Evolutionary conservation across 2,888 invertebrate genomes (phyloP).

Genomic region (Eupsilia transversa): DNA sequence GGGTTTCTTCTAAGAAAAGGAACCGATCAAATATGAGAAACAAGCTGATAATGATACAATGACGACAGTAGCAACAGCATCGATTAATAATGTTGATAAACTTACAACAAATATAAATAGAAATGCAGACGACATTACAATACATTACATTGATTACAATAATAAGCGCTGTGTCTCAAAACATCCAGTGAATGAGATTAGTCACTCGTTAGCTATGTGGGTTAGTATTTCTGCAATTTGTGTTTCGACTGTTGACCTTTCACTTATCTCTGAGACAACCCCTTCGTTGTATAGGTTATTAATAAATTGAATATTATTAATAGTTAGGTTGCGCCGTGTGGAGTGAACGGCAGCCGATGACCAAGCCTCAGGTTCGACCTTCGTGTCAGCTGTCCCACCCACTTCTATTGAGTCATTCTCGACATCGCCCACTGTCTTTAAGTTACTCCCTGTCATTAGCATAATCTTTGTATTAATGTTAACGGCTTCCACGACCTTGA

Average conservation of each 20-base stretch:
- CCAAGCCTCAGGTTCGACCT: constrained; percentile 80
- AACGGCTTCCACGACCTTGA: constrained; percentile 82
- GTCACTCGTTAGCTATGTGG: constrained; percentile 61
- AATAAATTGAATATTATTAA: constrained; percentile 58
- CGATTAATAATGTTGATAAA: constrained; percentile 28
- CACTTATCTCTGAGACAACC: constrained; percentile 56
- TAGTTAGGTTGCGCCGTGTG: constrained; percentile 51
- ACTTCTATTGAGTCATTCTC: constrained; percentile 83
- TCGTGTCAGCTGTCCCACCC: constrained; percentile 81
- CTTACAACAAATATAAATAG: constrained; percentile 27
- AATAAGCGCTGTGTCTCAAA: constrained; percentile 54
- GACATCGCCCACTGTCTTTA: constrained; percentile 78
- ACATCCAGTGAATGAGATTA: constrained; percentile 60
- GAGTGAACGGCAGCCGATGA: constrained; percentile 79
- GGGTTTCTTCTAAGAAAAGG: constrained; percentile 37
- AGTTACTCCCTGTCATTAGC: constrained; percentile 78
- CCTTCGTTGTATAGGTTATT: constrained; percentile 51
- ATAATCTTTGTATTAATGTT: constrained; percentile 81
- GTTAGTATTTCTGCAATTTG: constrained; percentile 64
- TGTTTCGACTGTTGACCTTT: constrained; percentile 63
- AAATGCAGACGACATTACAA: constrained; percentile 41
- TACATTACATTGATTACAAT: constrained; percentile 48
- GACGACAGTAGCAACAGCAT: constrained; percentile 21
- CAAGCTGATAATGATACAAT: constrained; percentile 2
- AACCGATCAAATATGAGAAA: constrained; percentile 20